phyloP scores from a whole-genome alignment of 2,797 vertebrate species.

The Eulemur coronatus region DNA sequence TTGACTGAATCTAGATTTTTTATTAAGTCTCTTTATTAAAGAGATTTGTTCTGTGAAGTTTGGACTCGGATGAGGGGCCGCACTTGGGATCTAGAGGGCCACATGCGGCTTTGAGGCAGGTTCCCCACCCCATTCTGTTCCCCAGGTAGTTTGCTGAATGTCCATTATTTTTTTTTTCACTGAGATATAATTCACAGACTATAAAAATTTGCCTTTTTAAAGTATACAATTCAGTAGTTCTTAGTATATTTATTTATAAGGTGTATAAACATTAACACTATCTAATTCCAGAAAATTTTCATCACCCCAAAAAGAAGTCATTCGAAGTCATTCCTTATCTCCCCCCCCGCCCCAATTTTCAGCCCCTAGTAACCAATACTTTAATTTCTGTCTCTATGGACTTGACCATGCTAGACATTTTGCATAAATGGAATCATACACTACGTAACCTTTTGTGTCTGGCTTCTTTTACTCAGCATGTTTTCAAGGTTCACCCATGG shows the following conservation, averaged over 20 bases:
- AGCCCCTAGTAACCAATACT: neutral
- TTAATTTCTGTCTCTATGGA: neutral
- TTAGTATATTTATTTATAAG: neutral
- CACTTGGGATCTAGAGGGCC: neutral
- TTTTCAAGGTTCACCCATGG: neutral
- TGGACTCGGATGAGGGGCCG: neutral
- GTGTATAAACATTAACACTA: neutral
- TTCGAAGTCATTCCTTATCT: neutral
- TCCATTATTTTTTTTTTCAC: neutral
- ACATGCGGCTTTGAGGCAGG: too few species aligned
- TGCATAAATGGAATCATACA: neutral
- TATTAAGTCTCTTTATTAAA: neutral
- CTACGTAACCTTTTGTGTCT: neutral
- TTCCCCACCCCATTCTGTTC: neutral
- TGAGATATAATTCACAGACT: neutral
- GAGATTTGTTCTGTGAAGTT: neutral
- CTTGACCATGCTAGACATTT: neutral
- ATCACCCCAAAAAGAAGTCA: neutral
- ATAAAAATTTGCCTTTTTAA: neutral
- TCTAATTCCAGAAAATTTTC: neutral
- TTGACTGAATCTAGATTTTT: neutral
- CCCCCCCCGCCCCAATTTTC: accelerated
- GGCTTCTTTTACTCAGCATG: neutral
- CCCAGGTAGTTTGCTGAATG: neutral
- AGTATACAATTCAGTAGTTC: neutral